phyloP scores from a whole-genome alignment of 2,797 vertebrate species.

The Trachops cirrhosus region DNA sequence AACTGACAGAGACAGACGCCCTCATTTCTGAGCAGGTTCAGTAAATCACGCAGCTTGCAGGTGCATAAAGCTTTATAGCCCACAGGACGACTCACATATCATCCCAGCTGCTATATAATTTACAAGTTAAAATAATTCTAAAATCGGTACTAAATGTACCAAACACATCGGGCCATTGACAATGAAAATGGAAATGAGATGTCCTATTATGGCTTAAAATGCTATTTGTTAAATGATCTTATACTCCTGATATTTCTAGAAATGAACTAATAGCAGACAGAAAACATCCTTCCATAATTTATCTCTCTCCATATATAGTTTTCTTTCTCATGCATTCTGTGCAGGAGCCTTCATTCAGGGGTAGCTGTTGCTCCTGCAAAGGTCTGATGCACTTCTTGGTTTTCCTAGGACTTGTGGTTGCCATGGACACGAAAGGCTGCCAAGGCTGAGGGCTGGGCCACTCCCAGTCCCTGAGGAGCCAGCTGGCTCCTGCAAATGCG shows the following conservation, averaged over 20 bases:
- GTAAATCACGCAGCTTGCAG: background rate
- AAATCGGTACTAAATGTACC: background rate
- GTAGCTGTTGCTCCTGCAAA: background rate
- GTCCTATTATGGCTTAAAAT: background rate
- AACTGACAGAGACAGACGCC: background rate
- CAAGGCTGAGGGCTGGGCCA: background rate
- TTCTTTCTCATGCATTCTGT: background rate
- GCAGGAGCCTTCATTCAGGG: background rate
- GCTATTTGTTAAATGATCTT: background rate
- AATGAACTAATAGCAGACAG: background rate
- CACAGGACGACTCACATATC: background rate
- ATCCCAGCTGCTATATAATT: background rate
- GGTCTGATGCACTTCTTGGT: background rate
- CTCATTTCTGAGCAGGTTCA: background rate
- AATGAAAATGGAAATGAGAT: background rate
- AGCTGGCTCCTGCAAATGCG: conserved; percentile 30
- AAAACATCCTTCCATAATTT: background rate
- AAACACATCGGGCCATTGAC: background rate
- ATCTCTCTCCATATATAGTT: background rate
- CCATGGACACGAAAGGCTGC: conserved; percentile 23
- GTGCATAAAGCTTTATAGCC: background rate
- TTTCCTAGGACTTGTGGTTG: conserved; percentile 35
- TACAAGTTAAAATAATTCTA: background rate
- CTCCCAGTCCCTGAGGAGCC: background rate
- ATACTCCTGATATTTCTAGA: background rate